phyloP scores from a whole-genome alignment of 2,888 invertebrate genomes.

The Calameuta filiformis region DNA sequence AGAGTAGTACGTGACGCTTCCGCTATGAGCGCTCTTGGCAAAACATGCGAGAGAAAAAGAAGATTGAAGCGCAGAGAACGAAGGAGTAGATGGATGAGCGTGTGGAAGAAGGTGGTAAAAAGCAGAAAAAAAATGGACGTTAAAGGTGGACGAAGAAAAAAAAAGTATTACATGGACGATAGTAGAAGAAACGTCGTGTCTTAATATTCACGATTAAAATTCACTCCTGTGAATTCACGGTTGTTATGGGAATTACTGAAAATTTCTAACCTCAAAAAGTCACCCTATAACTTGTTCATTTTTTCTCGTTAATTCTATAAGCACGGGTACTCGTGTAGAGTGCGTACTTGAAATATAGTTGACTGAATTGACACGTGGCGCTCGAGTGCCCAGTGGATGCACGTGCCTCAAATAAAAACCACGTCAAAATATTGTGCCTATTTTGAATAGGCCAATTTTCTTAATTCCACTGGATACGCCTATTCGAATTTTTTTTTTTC shows the following conservation, averaged over 20 bases:
- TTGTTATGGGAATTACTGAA: neutral
- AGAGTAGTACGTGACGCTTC: slow-evolving; percentile 65
- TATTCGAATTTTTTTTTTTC: neutral
- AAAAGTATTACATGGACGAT: neutral
- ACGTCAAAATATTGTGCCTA: slow-evolving; percentile 54
- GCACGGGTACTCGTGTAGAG: slow-evolving; percentile 13
- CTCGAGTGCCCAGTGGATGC: slow-evolving; percentile 50
- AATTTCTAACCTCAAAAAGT: neutral
- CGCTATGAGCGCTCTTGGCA: slow-evolving; percentile 55
- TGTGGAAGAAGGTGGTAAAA: slow-evolving; percentile 18
- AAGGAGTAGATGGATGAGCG: slow-evolving; percentile 27
- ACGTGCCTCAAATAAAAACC: slow-evolving; percentile 60
- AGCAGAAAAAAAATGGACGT: slow-evolving; percentile 4
- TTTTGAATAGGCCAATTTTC: slow-evolving; percentile 59
- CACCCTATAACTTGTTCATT: neutral
- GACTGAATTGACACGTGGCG: slow-evolving; percentile 39
- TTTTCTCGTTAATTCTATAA: neutral
- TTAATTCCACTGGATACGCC: slow-evolving; percentile 4
- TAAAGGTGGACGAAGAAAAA: neutral
- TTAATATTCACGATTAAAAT: neutral
- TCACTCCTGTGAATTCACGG: neutral
- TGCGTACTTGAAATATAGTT: neutral
- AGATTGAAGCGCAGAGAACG: slow-evolving; percentile 20
- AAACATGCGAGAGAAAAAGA: slow-evolving; percentile 47
- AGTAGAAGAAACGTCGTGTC: neutral